Conservation (phyloP, 2,888 invertebrate species). For the Stegophylla sp. region DNA sequence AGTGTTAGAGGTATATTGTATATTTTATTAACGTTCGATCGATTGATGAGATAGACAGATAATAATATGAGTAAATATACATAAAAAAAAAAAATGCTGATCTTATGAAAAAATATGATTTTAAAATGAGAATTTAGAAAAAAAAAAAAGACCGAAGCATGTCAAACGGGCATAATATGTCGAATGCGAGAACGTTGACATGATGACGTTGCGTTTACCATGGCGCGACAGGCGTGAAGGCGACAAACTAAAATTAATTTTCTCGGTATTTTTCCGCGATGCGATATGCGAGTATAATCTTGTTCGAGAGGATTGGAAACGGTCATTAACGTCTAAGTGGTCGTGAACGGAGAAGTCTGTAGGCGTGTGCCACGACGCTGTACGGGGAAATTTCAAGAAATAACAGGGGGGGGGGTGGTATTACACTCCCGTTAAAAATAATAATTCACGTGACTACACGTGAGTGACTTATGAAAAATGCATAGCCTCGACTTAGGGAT, state of each 20-base stretch:
- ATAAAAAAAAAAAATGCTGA: slow-evolving; percentile 18
- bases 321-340: no score
- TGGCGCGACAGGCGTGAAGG: background rate
- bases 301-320: no score
- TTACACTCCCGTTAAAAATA: no score
- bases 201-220: background rate
- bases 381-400: no score
- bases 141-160: slow-evolving; percentile 16
- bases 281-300: background rate
- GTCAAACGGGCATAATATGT: slow-evolving; percentile 22
- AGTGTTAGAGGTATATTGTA: background rate
- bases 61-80: background rate
- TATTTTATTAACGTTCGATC: background rate
- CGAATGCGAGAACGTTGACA: slow-evolving; percentile 14
- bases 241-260: slow-evolving; percentile 13
- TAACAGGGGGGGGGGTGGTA: no score
- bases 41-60: background rate
- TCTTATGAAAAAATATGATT: slow-evolving; percentile 6
- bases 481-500: no score
- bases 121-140: slow-evolving; percentile 35
- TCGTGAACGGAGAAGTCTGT: no score
- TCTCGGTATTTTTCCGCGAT: background rate
- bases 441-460: no score
- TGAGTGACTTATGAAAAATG: no score
- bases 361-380: no score